Percentiles rank a stretch among this genome's conserved stretches.
phyloP scores from a whole-genome alignment of 2,888 invertebrate species.

The Xanthia icteritia region DNA sequence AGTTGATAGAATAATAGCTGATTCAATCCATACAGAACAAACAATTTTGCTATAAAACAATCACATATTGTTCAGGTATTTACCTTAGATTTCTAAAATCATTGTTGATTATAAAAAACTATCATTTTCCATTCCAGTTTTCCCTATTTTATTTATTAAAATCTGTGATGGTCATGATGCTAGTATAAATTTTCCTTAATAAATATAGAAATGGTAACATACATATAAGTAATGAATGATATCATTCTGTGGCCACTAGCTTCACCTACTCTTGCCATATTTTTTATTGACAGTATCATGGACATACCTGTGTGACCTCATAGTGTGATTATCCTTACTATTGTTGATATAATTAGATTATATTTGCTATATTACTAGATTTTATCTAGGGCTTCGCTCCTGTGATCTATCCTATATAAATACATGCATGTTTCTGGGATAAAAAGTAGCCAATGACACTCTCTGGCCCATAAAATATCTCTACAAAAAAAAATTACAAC shows the following conservation, averaged over 20 bases:
- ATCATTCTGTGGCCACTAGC: neutral
- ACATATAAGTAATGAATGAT: slow-evolving; percentile 1
- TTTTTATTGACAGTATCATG: slow-evolving; percentile 17
- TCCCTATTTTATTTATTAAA: too few species aligned
- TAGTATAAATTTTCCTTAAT: neutral
- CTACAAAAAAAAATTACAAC: neutral
- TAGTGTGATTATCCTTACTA: slow-evolving; percentile 23
- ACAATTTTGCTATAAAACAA: neutral
- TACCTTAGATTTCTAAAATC: neutral
- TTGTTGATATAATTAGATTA: neutral
- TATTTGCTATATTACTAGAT: neutral
- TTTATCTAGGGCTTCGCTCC: too few species aligned
- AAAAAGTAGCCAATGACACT: neutral
- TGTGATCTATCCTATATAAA: neutral
- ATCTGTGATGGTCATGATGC: too few species aligned
- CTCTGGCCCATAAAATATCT: neutral
- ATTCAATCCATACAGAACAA: neutral
- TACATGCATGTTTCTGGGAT: neutral
- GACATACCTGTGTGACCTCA: slow-evolving; percentile 16
- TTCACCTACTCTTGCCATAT: slow-evolving; percentile 16
- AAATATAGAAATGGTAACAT: neutral
- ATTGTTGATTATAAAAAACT: neutral
- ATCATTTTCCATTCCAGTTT: neutral
- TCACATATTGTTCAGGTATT: neutral
- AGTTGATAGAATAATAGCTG: neutral